Conservation (phyloP, 2,113 vertebrate genomes). For the Cololabis saira region DNA sequence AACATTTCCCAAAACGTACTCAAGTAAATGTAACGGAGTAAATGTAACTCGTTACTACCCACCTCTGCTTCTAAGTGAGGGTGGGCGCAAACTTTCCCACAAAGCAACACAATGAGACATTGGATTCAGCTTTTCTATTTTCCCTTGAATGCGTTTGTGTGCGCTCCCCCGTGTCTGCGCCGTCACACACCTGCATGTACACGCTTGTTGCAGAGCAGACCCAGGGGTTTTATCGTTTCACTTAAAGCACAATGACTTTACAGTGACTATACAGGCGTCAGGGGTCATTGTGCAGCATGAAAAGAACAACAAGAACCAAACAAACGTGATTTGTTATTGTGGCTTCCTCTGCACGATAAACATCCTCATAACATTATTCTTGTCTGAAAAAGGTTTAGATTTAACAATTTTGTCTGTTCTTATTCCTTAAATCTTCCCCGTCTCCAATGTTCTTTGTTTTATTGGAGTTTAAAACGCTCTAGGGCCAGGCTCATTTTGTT, state of each 20-base stretch:
- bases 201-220: conserved; percentile 52
- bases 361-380: background rate
- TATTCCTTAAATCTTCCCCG: background rate
- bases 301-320: conserved; percentile 49
- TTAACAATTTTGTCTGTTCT: background rate
- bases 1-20: no score
- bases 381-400: background rate
- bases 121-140: conserved; percentile 35
- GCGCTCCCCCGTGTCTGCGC: background rate
- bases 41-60: no score
- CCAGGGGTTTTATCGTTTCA: conserved; percentile 69
- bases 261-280: conserved; percentile 58
- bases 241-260: conserved; percentile 57
- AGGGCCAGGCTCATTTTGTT: conserved; percentile 14
- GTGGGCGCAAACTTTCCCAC: conserved; percentile 37
- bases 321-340: conserved; percentile 20
- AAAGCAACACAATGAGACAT: conserved; percentile 35
- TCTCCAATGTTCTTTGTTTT: conserved; percentile 4
- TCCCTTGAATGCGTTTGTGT: conserved; percentile 16
- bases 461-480: background rate
- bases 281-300: conserved; percentile 36
- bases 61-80: no score
- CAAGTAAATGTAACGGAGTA: no score
- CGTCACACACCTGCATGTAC: conserved; percentile 21
- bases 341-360: conserved; percentile 7